Evolutionary conservation across 1,140 invertebrate species (phyloP).

Genomic region (Asbolus verrucosus): DNA sequence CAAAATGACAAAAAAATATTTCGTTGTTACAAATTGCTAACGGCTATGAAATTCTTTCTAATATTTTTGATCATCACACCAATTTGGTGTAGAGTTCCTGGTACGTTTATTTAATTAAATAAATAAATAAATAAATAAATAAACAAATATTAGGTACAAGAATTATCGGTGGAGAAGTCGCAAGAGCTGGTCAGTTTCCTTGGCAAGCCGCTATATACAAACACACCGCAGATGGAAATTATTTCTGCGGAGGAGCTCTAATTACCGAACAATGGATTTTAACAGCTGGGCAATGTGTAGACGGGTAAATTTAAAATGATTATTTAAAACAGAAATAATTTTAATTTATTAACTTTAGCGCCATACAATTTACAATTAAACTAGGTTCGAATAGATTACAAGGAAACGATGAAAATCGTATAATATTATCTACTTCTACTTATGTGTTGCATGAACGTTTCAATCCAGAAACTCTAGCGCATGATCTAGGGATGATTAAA

Average conservation of each 20-base stretch:
- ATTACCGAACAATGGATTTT: slow-evolving; percentile 48
- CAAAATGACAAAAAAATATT: no score
- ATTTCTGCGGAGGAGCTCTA: slow-evolving; percentile 43
- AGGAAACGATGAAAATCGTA: background rate
- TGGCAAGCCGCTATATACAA: slow-evolving; percentile 63
- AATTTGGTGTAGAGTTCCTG: no score
- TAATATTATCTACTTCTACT: background rate
- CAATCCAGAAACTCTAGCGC: background rate
- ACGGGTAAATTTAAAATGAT: background rate
- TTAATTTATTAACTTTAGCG: background rate
- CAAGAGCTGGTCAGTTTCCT: slow-evolving; percentile 71
- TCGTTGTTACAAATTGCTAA: no score
- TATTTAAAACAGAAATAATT: background rate
- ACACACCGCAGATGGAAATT: background rate
- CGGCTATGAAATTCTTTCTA: no score
- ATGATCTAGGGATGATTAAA: background rate
- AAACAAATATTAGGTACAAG: slow-evolving; percentile 57
- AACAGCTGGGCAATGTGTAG: slow-evolving; percentile 46
- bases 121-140: no score
- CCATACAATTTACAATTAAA: background rate
- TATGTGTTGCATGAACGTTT: background rate
- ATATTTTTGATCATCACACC: no score
- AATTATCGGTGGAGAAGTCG: slow-evolving; percentile 72
- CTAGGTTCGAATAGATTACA: background rate
- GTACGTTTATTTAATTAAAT: no score